These are phyloP conservation scores for Spisula subtruncata DNA, from an alignment of 2,888 invertebrate genomes.

Conservation along the genomic window DNA sequence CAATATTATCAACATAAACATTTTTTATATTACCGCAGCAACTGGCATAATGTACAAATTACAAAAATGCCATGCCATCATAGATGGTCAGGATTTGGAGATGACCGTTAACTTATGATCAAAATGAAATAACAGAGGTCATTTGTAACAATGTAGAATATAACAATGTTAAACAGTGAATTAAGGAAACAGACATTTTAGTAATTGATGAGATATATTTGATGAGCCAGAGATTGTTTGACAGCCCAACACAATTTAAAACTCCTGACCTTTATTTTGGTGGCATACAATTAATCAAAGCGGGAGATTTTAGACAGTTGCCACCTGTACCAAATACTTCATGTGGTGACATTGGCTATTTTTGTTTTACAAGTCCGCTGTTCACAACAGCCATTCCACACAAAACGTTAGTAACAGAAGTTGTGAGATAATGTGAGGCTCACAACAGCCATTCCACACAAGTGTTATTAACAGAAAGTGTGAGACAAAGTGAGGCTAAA, in stretches of 20 bases:
- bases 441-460: too few species aligned
- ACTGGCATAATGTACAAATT: conserved; percentile 28
- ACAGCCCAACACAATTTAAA: conserved; percentile 9
- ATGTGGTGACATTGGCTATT: conserved; percentile 34
- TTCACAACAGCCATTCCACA: conserved; percentile 15
- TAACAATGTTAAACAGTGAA: neutral
- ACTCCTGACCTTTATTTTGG: conserved; percentile 3
- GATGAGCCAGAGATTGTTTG: conserved; percentile 28
- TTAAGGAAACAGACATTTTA: conserved; percentile 42
- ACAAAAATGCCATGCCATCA: conserved; percentile 30
- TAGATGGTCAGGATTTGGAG: conserved; percentile 46
- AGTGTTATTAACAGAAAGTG: neutral
- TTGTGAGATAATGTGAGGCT: neutral
- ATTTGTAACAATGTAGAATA: conserved; percentile 18
- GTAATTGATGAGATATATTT: conserved; percentile 56
- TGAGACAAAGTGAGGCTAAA: neutral
- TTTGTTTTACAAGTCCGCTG: conserved; percentile 34
- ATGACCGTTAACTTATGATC: conserved; percentile 20
- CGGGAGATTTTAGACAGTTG: conserved; percentile 53
- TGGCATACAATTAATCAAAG: conserved; percentile 41
- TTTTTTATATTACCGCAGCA: too few species aligned
- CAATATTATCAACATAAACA: too few species aligned
- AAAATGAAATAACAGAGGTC: neutral
- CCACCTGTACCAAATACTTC: conserved; percentile 43
- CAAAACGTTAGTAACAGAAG: neutral